Percentiles rank a stretch among this genome's conserved stretches.
These are phyloP conservation scores for Porphyrio hochstetteri DNA, from an alignment of 2,113 vertebrate genomes.

Conservation along the genomic window DNA sequence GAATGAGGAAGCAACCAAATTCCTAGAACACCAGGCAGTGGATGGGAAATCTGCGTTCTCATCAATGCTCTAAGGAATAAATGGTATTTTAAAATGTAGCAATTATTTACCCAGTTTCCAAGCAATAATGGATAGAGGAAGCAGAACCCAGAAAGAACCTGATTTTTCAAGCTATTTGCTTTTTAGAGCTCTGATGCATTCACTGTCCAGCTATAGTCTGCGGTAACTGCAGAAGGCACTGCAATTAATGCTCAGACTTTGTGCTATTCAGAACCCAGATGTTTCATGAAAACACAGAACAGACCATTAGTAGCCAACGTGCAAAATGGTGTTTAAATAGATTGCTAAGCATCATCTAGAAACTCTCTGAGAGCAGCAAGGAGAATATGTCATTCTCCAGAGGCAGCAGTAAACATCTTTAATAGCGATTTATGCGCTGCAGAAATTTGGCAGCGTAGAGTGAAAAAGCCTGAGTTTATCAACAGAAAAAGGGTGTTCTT, in stretches of 20 bases:
- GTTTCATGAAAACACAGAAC: background rate
- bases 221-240: background rate
- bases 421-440: fast-evolving
- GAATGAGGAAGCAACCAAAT: background rate
- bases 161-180: background rate
- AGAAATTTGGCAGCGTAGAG: background rate
- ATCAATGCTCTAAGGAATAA: background rate
- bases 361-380: background rate
- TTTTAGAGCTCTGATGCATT: background rate
- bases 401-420: background rate
- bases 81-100: background rate
- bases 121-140: background rate
- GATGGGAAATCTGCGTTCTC: background rate
- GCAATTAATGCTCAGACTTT: background rate
- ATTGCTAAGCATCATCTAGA: background rate
- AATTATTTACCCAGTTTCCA: background rate
- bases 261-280: background rate
- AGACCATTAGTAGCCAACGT: background rate
- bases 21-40: background rate
- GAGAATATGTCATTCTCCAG: background rate
- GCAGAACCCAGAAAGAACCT: background rate
- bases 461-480: background rate
- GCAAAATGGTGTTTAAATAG: background rate
- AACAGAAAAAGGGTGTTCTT: background rate
- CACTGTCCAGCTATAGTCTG: background rate